phyloP scores from a whole-genome alignment of 2,888 invertebrate species.

The Tricholauxania praeusta region DNA sequence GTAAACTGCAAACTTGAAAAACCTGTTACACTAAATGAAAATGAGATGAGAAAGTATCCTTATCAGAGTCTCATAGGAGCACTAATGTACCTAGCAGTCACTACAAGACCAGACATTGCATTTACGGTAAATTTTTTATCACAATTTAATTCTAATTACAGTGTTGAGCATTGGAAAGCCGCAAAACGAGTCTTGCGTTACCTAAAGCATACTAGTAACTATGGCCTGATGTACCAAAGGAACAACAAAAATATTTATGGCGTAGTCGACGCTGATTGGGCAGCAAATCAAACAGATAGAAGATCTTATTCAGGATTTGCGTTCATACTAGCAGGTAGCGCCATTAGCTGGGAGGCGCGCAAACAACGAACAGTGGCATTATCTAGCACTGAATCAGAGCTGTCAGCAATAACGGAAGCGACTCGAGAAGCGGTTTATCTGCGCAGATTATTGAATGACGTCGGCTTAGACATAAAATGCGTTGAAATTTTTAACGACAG shows the following conservation, averaged over 20 bases:
- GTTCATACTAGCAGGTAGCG: conserved; percentile 41
- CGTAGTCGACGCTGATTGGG: conserved; percentile 48
- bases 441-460: conserved; percentile 31
- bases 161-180: conserved; percentile 45
- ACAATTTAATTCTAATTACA: conserved; percentile 44
- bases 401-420: conserved; percentile 42
- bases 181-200: conserved; percentile 45
- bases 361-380: conserved; percentile 45
- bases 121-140: conserved; percentile 42
- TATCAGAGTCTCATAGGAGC: conserved; percentile 46
- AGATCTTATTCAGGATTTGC: conserved; percentile 46
- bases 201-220: conserved; percentile 38
- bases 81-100: conserved; percentile 45
- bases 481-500: conserved; percentile 37
- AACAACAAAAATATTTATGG: conserved; percentile 30
- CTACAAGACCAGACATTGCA: conserved; percentile 42
- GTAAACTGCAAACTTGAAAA: conserved; percentile 15
- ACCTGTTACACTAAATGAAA: conserved; percentile 11
- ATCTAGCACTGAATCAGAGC: conserved; percentile 34
- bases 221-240: conserved; percentile 39
- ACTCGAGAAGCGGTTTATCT: conserved; percentile 44
- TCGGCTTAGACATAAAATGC: conserved; percentile 24
- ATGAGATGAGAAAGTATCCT: conserved; percentile 37
- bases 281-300: conserved; percentile 38
- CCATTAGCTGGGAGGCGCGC: conserved; percentile 45